Base-by-base conservation (phyloP, 2,888 invertebrate species). In the Chalcosyrphus nemorum region DNA sequence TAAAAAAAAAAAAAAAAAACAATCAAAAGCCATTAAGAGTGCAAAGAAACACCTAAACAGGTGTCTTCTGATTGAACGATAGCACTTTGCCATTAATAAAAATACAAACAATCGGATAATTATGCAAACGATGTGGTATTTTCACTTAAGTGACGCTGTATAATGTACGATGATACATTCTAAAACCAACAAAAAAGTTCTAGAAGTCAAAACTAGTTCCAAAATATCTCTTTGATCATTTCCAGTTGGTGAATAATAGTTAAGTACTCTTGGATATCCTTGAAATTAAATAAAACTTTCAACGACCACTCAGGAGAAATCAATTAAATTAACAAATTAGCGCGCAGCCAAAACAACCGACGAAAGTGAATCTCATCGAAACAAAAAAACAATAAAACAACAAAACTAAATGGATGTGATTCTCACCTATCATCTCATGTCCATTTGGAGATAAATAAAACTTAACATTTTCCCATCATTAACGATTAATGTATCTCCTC, bases 351-450 rank as follows among this genome's bases (percentile, higher is more conserved):
- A 65, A 65, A 78, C 45, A 45, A 56, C 54, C 54, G 19, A 61
- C 75, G 76, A 76, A 76, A 71, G 65, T 71, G 70, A 70, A 63
- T 65, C 76, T 50, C 41, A 57, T 75, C 63, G 50, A 72, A 35
- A 43, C 41, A 75, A 70, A 38, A 65, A 47, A 71, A 35, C 32
- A 47, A 75, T 61, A 35, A 65, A 47, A n/a, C n/a, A n/a, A 21
- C 7, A 41, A 41, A 19, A 47, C 1, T 54, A 27, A 54, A 43
- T 41, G 45, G 70, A 47, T 59, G 43, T 29, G 57, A 76, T 76
- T 81, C 70, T 50, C 81, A 76, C 61, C 61, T 63, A 47, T 61
- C 19, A 50, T 65, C 41, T 7, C 52, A 41, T n/a, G 19, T 43
- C 41, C 52, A 54, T 35, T 54, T n/a, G 54, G n/a, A 19, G 27